Conservation (phyloP, 2,113 vertebrate genomes). For the Istiophorus platypterus region DNA sequence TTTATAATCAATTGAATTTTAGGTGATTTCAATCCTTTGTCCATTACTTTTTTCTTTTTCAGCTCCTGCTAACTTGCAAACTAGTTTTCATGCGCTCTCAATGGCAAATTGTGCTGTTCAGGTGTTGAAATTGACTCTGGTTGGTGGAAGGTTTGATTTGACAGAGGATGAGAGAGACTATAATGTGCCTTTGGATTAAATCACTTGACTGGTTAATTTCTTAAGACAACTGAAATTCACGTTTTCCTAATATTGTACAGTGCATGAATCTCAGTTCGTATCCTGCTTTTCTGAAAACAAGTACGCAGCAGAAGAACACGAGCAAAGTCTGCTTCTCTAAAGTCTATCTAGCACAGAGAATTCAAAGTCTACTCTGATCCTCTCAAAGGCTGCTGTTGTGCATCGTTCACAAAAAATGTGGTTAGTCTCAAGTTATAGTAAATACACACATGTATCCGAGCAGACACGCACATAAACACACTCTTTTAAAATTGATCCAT, state of each 20-base stretch:
- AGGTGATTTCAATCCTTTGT: not conserved
- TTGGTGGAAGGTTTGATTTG: slow-evolving; percentile 47
- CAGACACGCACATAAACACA: not conserved
- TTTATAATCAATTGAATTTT: too few relatives aligned
- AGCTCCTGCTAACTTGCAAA: not conserved
- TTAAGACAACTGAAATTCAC: not conserved
- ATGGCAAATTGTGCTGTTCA: not conserved
- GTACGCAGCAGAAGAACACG: slow-evolving; percentile 37
- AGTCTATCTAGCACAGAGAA: slow-evolving; percentile 46
- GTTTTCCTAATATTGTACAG: not conserved
- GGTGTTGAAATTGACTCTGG: slow-evolving; percentile 29
- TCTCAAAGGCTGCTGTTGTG: slow-evolving; percentile 50
- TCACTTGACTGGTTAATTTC: slow-evolving; percentile 20
- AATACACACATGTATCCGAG: slow-evolving; percentile 14
- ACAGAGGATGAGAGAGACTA: slow-evolving; percentile 24
- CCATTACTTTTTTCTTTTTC: not conserved
- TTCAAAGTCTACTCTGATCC: slow-evolving; percentile 62
- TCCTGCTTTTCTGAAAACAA: slow-evolving; percentile 34
- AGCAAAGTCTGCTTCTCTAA: slow-evolving; percentile 47
- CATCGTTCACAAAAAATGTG: slow-evolving; percentile 39
- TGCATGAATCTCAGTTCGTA: slow-evolving; percentile 23
- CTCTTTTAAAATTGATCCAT: not conserved
- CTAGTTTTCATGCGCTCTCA: not conserved
- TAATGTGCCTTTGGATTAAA: slow-evolving; percentile 34
- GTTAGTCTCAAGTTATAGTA: slow-evolving; percentile 14